Base-by-base conservation (phyloP, 2,113 vertebrate species). In the Oceanodroma tethys region DNA sequence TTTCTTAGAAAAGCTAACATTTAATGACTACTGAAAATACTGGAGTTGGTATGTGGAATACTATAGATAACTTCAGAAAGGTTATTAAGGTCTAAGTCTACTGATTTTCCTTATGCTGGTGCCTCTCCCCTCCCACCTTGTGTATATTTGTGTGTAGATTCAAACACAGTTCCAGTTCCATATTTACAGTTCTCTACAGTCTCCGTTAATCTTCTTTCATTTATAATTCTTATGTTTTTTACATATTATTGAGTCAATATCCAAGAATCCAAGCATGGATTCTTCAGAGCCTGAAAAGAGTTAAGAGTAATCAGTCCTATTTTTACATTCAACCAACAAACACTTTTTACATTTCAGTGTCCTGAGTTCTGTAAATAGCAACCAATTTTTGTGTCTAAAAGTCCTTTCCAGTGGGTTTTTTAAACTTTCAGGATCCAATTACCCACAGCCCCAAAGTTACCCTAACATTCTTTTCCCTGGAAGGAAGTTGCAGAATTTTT, bases 71-170 rank as follows among this genome's bases (percentile, higher is more conserved):
- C 27, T 67, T 78, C 36, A 73, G 53, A 91, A 87, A 56, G 6
- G 47, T 48, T 71, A 13, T 48, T 50, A 59, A 58, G 9, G 11
- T 22, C 26, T 29, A 78, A n/a, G 23, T 30, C 34, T 27, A 45
- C 34, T 53, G 21, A 30, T 79, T n/a, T 68, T 94, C 19, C 36
- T 67, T 56, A 53, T 0, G 4, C 38, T 76, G 27, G 3, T 82
- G 6, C 55, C 19, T 45, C 48, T 32, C 4, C 34, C 14, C 3
- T 7, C 2, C 3, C 1, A 4, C 9, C 11, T 59, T 48, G 9
- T 59, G 22, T 30, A 38, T 82, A 62, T 72, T 79, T 72, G 13
- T 55, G 18, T 50, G 5, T 60, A 73, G 66, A 60, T 67, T 73
- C 58, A 78, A 67, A 73, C 45, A 40, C 22, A n/a, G 13, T 73